These are phyloP conservation scores for Henricia sp. DNA, from an alignment of 53 echinoderm and acorn worm genomes.

Conservation along the genomic window DNA sequence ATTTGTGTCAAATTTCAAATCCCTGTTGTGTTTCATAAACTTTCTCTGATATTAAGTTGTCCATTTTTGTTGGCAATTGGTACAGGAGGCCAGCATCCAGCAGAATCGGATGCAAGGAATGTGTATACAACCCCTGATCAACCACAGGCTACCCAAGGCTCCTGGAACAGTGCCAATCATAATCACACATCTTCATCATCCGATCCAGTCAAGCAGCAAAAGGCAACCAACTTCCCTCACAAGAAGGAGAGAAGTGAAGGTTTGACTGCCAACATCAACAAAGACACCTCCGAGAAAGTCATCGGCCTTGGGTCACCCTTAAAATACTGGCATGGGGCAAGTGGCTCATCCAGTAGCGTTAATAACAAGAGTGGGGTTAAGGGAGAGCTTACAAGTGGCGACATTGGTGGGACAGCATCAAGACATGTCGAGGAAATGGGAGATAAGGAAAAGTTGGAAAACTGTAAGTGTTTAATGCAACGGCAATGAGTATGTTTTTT, in stretches of 20 bases:
- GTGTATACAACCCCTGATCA: constrained; percentile 2
- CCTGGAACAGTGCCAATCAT: constrained; percentile 3
- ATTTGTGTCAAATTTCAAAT: too few relatives aligned
- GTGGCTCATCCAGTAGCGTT: not conserved
- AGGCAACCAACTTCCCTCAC: not conserved
- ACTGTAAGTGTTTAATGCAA: constrained; percentile 55
- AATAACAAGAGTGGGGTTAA: constrained; percentile 23
- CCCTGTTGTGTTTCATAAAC: not conserved
- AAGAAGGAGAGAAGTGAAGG: constrained; percentile 18
- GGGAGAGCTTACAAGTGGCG: not conserved
- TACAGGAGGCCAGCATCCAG: constrained; percentile 16
- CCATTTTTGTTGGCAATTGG: not conserved
- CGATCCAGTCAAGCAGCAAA: not conserved
- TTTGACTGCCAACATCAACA: constrained; percentile 48
- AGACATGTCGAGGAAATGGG: not conserved
- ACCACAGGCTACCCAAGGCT: constrained; percentile 43
- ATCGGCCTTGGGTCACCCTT: constrained; percentile 47
- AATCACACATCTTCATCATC: not conserved
- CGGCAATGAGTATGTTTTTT: too few relatives aligned
- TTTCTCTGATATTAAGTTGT: not conserved
- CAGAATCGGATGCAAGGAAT: constrained; percentile 10
- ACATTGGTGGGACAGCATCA: not conserved
- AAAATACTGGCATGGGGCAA: constrained; percentile 38
- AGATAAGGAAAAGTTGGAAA: constrained; percentile 42
- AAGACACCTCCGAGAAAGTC: constrained; percentile 42